Conservation (phyloP, 2,888 invertebrate species). For the Amphiduros pacificus region DNA sequence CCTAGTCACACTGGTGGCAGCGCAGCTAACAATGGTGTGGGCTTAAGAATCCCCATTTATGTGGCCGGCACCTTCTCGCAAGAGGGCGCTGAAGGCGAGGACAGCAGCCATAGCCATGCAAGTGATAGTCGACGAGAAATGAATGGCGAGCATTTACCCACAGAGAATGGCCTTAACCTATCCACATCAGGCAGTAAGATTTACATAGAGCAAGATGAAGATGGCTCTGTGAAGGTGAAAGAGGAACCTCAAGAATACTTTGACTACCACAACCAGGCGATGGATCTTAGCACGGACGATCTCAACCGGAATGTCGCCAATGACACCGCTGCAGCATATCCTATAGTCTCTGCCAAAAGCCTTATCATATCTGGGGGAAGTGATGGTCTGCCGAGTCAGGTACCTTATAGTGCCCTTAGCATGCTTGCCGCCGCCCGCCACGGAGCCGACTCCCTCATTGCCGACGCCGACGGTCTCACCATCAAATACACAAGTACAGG, state of each 20-base stretch:
- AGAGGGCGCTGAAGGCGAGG: not conserved
- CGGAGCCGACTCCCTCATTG: not conserved
- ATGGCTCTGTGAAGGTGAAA: conserved; percentile 7
- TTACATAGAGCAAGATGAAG: no score
- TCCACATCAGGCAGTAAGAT: not conserved
- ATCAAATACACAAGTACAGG: conserved; percentile 28
- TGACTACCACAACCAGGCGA: conserved; percentile 2
- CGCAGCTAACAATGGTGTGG: not conserved
- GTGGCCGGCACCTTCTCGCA: conserved; percentile 11
- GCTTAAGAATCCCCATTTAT: conserved; percentile 17
- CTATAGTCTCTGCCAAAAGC: no score
- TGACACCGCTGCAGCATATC: no score
- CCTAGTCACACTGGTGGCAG: not conserved
- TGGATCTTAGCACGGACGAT: not conserved
- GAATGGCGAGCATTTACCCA: not conserved
- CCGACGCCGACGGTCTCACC: conserved; percentile 22
- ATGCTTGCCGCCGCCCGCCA: conserved; percentile 2
- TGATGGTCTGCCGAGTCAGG: conserved; percentile 8
- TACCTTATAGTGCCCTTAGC: conserved; percentile 1
- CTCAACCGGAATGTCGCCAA: not conserved
- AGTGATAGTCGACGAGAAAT: not conserved
- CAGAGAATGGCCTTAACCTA: not conserved
- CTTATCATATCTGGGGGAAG: not conserved
- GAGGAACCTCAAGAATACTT: conserved; percentile 21
- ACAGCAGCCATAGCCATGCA: not conserved